Evolutionary conservation across 2,113 vertebrate species (phyloP).

Genomic region (Python bivittatus): DNA sequence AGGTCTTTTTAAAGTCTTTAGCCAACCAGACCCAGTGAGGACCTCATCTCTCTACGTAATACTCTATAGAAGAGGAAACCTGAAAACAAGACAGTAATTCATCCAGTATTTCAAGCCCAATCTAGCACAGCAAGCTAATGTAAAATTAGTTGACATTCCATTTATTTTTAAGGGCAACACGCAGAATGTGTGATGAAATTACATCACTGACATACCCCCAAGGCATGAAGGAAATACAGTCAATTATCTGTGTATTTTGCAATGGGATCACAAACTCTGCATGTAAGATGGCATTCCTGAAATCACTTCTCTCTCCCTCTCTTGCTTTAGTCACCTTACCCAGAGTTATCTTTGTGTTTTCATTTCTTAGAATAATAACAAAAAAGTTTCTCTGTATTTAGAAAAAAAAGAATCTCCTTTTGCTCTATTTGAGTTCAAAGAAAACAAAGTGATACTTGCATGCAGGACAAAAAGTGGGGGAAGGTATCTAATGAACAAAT

Average conservation of each 20-base stretch:
- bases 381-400: not conserved
- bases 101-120: not conserved
- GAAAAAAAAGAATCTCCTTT: not conserved
- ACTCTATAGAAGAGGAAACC: not conserved
- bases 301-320: not conserved
- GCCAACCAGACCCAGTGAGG: not conserved
- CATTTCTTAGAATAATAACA: not conserved
- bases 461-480: not conserved
- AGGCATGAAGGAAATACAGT: not conserved
- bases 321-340: not conserved
- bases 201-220: not conserved
- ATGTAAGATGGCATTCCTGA: not conserved
- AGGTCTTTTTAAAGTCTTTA: not conserved
- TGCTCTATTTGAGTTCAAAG: not conserved
- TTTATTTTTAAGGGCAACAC: not conserved
- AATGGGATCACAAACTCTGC: not conserved
- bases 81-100: not conserved
- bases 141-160: not conserved
- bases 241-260: slow-evolving; percentile 25
- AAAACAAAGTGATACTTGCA: not conserved
- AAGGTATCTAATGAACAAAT: not conserved
- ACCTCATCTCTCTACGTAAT: not conserved
- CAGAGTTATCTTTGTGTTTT: not conserved
- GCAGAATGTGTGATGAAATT: slow-evolving; percentile 3
- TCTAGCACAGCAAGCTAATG: not conserved